Percentiles rank a stretch among this genome's conserved stretches.
phyloP scores from a whole-genome alignment of 2,797 vertebrate species.

The Tenualosa thibaudeaui region DNA sequence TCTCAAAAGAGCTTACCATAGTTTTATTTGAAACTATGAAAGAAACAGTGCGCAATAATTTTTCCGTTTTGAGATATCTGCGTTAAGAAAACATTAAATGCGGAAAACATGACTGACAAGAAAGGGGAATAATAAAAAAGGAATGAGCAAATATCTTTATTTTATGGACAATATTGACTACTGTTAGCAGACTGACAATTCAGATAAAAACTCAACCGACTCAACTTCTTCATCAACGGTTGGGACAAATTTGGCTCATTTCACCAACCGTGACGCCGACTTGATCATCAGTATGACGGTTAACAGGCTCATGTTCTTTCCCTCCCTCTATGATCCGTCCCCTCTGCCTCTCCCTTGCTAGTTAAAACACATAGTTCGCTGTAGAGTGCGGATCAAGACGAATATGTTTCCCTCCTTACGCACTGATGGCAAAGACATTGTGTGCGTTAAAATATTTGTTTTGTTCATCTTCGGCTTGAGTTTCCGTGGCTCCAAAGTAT shows the following conservation, averaged over 20 bases:
- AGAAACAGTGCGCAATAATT: neutral
- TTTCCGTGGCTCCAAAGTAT: neutral
- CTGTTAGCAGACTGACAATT: neutral
- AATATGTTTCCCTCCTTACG: neutral
- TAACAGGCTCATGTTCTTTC: neutral
- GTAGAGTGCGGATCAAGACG: constrained; percentile 19
- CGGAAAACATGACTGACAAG: neutral
- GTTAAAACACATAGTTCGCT: neutral
- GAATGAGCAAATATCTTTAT: neutral
- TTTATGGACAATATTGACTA: neutral
- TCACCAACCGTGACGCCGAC: constrained; percentile 26
- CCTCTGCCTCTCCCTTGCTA: neutral
- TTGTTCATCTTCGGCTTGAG: neutral
- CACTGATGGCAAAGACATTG: constrained; percentile 30
- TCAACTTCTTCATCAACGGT: neutral
- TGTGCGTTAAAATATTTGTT: constrained; percentile 1
- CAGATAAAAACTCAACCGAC: neutral
- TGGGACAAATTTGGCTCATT: neutral
- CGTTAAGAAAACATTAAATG: neutral
- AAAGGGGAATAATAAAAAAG: neutral
- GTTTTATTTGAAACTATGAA: neutral
- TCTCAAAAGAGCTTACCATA: no score
- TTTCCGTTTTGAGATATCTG: neutral
- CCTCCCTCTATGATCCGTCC: constrained; percentile 1
- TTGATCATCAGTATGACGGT: constrained; percentile 26